These are phyloP conservation scores for Autographa pulchrina DNA, from an alignment of 2,888 invertebrate species.

Conservation along the genomic window DNA sequence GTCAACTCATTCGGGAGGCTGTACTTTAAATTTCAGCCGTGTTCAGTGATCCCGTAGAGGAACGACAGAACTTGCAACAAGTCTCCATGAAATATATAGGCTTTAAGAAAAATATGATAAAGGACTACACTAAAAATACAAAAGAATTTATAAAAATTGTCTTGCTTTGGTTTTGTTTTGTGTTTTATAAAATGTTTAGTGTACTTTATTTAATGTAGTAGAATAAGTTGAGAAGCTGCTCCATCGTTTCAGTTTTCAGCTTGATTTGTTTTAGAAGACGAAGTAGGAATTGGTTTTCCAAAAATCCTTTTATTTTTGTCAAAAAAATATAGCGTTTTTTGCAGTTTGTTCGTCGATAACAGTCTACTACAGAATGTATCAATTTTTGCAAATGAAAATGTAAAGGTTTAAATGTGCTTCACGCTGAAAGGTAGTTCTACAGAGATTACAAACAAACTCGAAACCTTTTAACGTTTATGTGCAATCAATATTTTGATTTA, in stretches of 20 bases:
- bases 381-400: no score
- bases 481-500: no score
- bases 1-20: constrained; percentile 39
- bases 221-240: neutral
- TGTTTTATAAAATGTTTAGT: neutral
- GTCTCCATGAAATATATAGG: constrained; percentile 34
- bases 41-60: constrained; percentile 26
- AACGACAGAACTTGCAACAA: constrained; percentile 41
- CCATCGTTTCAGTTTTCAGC: neutral
- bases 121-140: constrained; percentile 29
- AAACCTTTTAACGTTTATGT: no score
- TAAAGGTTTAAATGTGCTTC: no score
- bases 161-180: neutral
- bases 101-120: constrained; percentile 43
- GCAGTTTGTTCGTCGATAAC: no score
- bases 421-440: no score
- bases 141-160: constrained; percentile 20
- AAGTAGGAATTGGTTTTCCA: neutral
- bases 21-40: constrained; percentile 33
- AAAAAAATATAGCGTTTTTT: no score
- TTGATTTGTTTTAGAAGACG: neutral
- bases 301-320: neutral
- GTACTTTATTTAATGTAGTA: neutral
- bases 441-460: no score
- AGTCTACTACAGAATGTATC: no score